A percentile compares a stretch with the other conserved stretches of the same genome.
Conservation (phyloP, 2,888 invertebrate genomes). For the Drosophila mimica region DNA sequence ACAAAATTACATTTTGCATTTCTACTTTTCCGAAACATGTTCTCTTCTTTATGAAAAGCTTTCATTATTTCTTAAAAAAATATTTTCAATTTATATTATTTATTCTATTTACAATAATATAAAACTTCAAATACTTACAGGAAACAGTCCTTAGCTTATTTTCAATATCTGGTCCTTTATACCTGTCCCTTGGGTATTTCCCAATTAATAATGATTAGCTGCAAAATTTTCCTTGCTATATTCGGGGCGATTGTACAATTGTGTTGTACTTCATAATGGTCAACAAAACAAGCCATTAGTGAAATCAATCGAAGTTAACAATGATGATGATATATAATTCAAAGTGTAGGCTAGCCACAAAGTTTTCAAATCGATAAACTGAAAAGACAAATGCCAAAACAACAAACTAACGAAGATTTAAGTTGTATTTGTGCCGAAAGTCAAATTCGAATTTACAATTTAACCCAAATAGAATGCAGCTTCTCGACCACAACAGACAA, state of each 20-base stretch:
- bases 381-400: conserved; percentile 7
- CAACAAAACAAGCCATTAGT: conserved; percentile 16
- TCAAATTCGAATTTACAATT: conserved; percentile 17
- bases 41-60: neutral
- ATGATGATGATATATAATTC: conserved; percentile 1
- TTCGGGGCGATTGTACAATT: neutral
- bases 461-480: conserved; percentile 6
- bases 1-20: neutral
- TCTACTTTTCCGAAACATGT: neutral
- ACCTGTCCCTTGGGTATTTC: neutral
- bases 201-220: neutral
- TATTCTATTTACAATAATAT: neutral
- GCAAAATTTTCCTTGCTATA: neutral
- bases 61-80: neutral
- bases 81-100: neutral
- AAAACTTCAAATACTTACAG: neutral
- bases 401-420: conserved; percentile 5
- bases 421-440: conserved; percentile 19
- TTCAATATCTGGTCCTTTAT: neutral
- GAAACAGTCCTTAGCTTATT: neutral
- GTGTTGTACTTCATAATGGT: neutral
- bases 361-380: conserved; percentile 30
- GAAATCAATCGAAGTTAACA: conserved; percentile 31
- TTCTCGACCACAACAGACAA: conserved; percentile 16
- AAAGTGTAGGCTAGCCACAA: conserved; percentile 1